Percentiles rank a stretch among this genome's conserved stretches.
phyloP scores from a whole-genome alignment of 2,888 invertebrate genomes.

The Stenotaenia linearis region DNA sequence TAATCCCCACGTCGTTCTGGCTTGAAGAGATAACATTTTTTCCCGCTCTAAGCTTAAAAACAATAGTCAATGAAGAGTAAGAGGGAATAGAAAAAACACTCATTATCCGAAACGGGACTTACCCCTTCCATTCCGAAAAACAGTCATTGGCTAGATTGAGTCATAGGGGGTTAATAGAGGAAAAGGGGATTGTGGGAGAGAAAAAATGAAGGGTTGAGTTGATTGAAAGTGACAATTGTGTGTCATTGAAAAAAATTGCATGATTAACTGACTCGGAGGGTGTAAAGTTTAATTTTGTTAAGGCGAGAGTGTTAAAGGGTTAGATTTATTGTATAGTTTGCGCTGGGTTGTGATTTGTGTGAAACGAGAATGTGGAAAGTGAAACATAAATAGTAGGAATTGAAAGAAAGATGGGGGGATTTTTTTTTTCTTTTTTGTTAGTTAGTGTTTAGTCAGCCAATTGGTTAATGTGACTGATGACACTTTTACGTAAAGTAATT shows the following conservation, averaged over 20 bases:
- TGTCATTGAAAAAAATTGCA: constrained; percentile 2
- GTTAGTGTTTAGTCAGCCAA: not conserved
- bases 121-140: constrained; percentile 8
- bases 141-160: constrained; percentile 26
- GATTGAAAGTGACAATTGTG: constrained; percentile 24
- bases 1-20: constrained; percentile 8
- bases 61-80: constrained; percentile 7
- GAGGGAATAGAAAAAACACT: not conserved
- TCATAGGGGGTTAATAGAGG: constrained; percentile 26
- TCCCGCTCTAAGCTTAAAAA: not conserved
- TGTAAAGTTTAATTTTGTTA: constrained; percentile 24
- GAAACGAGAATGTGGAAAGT: not conserved
- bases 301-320: constrained; percentile 3
- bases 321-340: constrained; percentile 13
- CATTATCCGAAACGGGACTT: not conserved
- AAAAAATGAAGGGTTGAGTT: constrained; percentile 20
- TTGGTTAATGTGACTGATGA: not conserved
- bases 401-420: not conserved
- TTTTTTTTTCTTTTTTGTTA: not conserved
- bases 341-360: constrained; percentile 2
- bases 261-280: constrained; percentile 7
- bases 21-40: constrained; percentile 13
- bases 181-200: constrained; percentile 21
- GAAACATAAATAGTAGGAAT: not conserved
- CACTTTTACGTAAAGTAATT: not conserved